Conservation (phyloP, 2,888 invertebrate species). For the Cacoxenus indagator region DNA sequence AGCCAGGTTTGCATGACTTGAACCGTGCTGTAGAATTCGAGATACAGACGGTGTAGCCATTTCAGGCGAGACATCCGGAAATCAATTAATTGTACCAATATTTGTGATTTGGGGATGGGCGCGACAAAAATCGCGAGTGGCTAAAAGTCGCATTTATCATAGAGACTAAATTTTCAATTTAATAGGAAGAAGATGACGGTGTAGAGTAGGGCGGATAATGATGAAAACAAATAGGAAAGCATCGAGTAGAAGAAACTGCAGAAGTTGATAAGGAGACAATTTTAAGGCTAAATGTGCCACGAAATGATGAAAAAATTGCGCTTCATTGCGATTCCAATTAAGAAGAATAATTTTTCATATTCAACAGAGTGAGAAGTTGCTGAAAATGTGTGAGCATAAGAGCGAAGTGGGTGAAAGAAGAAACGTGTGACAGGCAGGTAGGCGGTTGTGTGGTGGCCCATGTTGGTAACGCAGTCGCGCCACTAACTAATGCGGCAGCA, state of each 20-base stretch:
- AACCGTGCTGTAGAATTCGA: too few species aligned
- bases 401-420: background rate
- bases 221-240: background rate
- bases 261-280: background rate
- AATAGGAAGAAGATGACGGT: too few species aligned
- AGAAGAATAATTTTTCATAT: slow-evolving; percentile 5
- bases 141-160: too few species aligned
- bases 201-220: too few species aligned
- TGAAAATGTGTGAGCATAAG: background rate
- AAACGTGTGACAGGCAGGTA: background rate
- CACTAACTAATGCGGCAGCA: slow-evolving; percentile 21
- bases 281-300: background rate
- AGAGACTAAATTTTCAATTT: too few species aligned
- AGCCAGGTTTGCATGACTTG: too few species aligned
- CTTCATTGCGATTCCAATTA: slow-evolving; percentile 10
- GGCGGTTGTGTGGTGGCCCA: background rate
- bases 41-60: too few species aligned
- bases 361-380: background rate
- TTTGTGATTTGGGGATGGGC: too few species aligned
- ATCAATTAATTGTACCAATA: too few species aligned
- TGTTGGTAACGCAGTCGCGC: background rate
- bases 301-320: background rate
- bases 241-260: background rate
- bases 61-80: too few species aligned
- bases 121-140: too few species aligned